Evolutionary conservation across 2,888 invertebrate genomes (phyloP), one percentile per base, ranked within the genome.

Genomic region (Epiblema foenella): DNA sequence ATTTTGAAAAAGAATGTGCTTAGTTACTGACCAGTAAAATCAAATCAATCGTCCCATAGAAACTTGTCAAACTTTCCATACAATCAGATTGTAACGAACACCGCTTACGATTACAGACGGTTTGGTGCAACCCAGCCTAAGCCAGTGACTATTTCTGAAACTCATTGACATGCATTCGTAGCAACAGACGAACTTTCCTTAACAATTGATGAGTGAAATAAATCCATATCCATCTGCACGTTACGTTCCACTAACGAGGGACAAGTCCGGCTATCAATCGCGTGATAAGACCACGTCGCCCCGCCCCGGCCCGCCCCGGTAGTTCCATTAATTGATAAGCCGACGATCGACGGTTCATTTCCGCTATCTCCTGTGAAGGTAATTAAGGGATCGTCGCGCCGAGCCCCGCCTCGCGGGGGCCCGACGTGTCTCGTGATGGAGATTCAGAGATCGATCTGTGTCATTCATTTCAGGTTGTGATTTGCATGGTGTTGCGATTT

Each of bases 251-350:
- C 58, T 64, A 69, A 69, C 69, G 69, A 69, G 62, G 18, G 57
- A 37, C 39, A 51, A 66, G 49, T 67, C 9, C 56, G 51, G 46
- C 63, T 58, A 69, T 69, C 69, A 69, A 58, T 64, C 57, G 69
- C 17, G 33, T 46, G 69, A 69, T 69, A 64, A 57, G 37, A 24
- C 33, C 63, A 17, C 62, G 18, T 8, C 17, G 4, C 24, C 67
- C 58, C 67, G 59, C 62, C 37, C 51, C 33, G 15, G 9, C 29
- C 46, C 37, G 15, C 51, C 39, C 33, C 29, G 66, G 33, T 67
- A 67, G 58, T 58, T 67, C 64, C 58, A 69, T 69, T 69, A 69
- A 69, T 69, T 69, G 69, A 69, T 69, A 69, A 64, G 64, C 62
- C 58, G 64, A 29, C 57, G 68, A 58, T 69, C 58, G 46, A 42